A percentile compares a stretch with the other conserved stretches of the same genome.
Evolutionary conservation across 1,140 invertebrate species (phyloP).

Genomic region (Pogonomyrmex barbatus): DNA sequence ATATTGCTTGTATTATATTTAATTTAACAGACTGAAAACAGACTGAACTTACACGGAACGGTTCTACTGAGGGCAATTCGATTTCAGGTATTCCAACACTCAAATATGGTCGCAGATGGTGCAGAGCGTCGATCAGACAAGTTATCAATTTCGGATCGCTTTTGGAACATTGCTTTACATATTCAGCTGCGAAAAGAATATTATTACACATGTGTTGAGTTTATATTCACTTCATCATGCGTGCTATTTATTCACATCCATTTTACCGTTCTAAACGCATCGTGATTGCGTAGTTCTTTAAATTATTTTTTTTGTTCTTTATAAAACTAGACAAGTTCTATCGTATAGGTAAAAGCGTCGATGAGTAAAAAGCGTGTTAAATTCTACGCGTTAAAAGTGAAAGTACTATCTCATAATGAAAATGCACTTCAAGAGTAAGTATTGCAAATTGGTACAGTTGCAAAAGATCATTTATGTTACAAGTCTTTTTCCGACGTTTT

Average conservation of each 20-base stretch:
- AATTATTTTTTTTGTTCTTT: background rate
- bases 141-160: conserved; percentile 88
- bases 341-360: conserved; percentile 38
- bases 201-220: background rate
- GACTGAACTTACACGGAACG: conserved; percentile 87
- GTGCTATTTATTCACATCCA: background rate
- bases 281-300: background rate
- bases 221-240: background rate
- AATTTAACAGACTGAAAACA: background rate
- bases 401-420: conserved; percentile 49
- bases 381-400: conserved; percentile 50
- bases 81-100: conserved; percentile 90
- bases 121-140: conserved; percentile 88
- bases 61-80: conserved; percentile 90
- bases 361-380: conserved; percentile 39
- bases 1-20: background rate
- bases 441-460: conserved; percentile 34
- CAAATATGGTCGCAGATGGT: conserved; percentile 89
- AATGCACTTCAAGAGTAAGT: conserved; percentile 24
- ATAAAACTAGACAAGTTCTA: conserved; percentile 32
- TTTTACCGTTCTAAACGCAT: background rate
- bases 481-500: conserved; percentile 20
- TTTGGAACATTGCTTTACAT: conserved; percentile 90
- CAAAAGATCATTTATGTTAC: background rate
- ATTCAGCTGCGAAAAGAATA: conserved; percentile 87